A percentile compares a stretch with the other conserved stretches of the same genome.
These are phyloP conservation scores for Lamprologus speciosus DNA, from an alignment of 2,113 vertebrate species.

Conservation along the genomic window DNA sequence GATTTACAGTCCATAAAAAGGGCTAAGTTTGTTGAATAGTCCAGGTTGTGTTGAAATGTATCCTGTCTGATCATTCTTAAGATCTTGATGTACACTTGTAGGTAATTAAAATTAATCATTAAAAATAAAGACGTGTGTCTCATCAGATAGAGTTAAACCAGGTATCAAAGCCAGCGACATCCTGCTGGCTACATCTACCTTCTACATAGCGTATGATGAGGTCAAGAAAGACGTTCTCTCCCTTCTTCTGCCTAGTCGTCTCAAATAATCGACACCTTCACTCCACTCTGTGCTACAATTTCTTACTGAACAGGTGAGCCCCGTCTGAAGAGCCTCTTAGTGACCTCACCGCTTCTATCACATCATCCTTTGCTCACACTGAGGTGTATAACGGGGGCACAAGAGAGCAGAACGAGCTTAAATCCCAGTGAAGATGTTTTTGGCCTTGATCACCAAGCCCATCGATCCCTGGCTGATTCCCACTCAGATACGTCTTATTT, in stretches of 20 bases:
- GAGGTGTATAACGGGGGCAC: slow-evolving; percentile 8
- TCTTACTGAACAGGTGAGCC: not conserved
- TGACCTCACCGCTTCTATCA: not conserved
- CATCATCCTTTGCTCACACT: not conserved
- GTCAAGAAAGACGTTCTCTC: not conserved
- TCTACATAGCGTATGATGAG: not conserved
- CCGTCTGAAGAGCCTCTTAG: not conserved
- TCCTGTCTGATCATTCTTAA: not conserved
- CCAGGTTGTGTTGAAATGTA: not conserved
- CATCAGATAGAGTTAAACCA: not conserved
- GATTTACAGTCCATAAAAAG: not conserved
- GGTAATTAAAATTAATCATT: not conserved
- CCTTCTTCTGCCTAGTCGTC: not conserved
- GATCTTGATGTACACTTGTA: not conserved
- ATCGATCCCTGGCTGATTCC: slow-evolving; percentile 77
- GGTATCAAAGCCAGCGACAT: not conserved
- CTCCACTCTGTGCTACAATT: not conserved
- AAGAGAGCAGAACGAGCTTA: slow-evolving; percentile 63
- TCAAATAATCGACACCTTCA: not conserved
- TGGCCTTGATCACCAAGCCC: slow-evolving; percentile 77
- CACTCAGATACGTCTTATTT: slow-evolving; percentile 93
- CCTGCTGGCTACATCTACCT: not conserved
- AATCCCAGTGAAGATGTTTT: slow-evolving; percentile 82
- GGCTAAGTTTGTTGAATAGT: not conserved
- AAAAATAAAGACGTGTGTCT: not conserved